Base-by-base conservation (phyloP, 2,113 vertebrate species). In the Prolemur simus region DNA sequence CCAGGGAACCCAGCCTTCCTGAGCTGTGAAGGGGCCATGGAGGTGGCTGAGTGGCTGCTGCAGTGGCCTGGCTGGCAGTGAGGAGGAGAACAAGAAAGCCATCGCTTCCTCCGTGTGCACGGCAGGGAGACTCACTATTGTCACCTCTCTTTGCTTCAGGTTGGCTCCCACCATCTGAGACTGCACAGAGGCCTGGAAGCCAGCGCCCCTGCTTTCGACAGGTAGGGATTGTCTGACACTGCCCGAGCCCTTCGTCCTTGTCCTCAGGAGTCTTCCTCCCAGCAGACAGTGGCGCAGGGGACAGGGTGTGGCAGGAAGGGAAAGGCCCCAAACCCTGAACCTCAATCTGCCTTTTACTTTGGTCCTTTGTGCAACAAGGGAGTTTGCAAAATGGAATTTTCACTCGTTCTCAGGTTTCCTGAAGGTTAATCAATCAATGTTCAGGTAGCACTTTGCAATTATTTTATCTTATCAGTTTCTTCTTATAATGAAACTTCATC, bases 121-220 rank as follows among this genome's bases (percentile, higher is more conserved):
- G 34, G 27, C 27, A 0, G 0, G 66, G 25, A 42, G 45, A 3
- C 0, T 93, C 45, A 87, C 20, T 39, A 68, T 58, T 54, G 81
- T 54, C 69, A 23, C 82, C 52, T 98, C 42, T 97, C 92, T 9
- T 87, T 68, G 49, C 56, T 95, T 64, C 81, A 99, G 99, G 99
- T 99, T 73, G 99, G 99, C 91, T 99, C 99, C 87, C 98, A 97
- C 96, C 98, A 98, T 98, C 95, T 99, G 87, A 99, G 98, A 77
- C 98, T 99, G 87, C 98, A 98, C 94, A 98, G 99, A 98, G 99
- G 99, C 97, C 97, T 99, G 66, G 99, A 99, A 97, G 99, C 99
- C 68, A 99, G 98, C 74, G 99, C 99, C 64, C 99, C 99, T 97
- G 99, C 99, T 77, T 99, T 99, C 77, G 99, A 99, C 97, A 99